These are phyloP conservation scores for Octodon degus DNA, from an alignment of 2,113 vertebrate genomes.

Conservation along the genomic window DNA sequence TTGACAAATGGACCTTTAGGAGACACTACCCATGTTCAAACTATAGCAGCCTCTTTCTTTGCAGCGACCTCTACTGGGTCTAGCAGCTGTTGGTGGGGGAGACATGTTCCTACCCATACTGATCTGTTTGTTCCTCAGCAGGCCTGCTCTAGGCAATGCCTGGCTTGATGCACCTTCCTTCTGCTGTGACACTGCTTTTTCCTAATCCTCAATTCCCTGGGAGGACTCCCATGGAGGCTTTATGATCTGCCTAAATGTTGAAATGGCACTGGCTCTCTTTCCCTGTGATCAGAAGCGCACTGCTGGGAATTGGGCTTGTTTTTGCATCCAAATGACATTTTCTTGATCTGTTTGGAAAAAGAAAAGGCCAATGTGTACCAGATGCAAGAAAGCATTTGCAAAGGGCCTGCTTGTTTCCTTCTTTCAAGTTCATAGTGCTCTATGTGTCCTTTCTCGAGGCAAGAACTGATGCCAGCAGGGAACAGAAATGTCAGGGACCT, in stretches of 20 bases:
- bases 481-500: not conserved
- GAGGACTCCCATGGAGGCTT: not conserved
- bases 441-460: not conserved
- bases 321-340: constrained; percentile 65
- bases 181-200: constrained; percentile 12
- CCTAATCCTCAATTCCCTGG: not conserved
- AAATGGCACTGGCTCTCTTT: constrained; percentile 37
- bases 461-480: not conserved
- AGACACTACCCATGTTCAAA: not conserved
- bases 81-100: not conserved
- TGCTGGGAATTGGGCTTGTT: constrained; percentile 52
- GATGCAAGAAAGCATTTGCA: constrained; percentile 25
- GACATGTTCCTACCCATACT: fast-evolving
- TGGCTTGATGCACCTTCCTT: not conserved
- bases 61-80: not conserved
- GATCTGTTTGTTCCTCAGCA: not conserved
- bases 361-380: constrained; percentile 48
- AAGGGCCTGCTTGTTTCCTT: constrained; percentile 36
- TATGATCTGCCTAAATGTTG: constrained; percentile 41
- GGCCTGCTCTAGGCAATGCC: fast-evolving
- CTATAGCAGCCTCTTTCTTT: not conserved
- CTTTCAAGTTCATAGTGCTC: constrained; percentile 3
- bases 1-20: not conserved
- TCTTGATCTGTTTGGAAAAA: constrained; percentile 55
- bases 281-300: constrained; percentile 59